Conservation (phyloP, 2,797 vertebrate species). For the Ceyx erithaca region DNA sequence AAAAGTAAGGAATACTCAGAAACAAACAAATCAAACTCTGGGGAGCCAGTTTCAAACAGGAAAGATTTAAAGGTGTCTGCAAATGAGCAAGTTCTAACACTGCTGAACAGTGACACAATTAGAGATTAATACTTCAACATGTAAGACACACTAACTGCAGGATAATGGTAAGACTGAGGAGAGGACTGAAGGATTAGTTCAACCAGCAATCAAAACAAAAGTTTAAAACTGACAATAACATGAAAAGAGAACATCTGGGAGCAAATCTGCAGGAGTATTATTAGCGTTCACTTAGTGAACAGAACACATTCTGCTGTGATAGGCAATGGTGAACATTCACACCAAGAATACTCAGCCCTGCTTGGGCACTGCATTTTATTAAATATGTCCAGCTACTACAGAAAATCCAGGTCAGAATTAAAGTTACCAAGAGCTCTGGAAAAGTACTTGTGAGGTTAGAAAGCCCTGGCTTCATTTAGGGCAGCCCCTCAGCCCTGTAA, state of each 20-base stretch:
- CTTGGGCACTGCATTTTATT: background rate
- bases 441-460: background rate
- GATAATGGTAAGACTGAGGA: background rate
- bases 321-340: background rate
- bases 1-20: background rate
- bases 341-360: background rate
- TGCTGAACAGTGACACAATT: background rate
- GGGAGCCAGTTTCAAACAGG: background rate
- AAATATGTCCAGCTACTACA: background rate
- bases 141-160: background rate
- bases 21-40: background rate
- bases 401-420: background rate
- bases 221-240: background rate
- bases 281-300: background rate
- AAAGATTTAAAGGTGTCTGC: background rate
- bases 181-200: background rate
- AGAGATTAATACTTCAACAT: background rate
- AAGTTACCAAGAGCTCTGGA: background rate
- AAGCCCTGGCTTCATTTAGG: background rate
- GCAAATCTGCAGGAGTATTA: background rate
- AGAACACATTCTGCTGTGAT: background rate
- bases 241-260: background rate
- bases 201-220: background rate
- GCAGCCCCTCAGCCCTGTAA: too few species aligned
- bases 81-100: background rate